Evolutionary conservation across 2,797 vertebrate species (phyloP).

Genomic region (Gadopsis bispinosus): DNA sequence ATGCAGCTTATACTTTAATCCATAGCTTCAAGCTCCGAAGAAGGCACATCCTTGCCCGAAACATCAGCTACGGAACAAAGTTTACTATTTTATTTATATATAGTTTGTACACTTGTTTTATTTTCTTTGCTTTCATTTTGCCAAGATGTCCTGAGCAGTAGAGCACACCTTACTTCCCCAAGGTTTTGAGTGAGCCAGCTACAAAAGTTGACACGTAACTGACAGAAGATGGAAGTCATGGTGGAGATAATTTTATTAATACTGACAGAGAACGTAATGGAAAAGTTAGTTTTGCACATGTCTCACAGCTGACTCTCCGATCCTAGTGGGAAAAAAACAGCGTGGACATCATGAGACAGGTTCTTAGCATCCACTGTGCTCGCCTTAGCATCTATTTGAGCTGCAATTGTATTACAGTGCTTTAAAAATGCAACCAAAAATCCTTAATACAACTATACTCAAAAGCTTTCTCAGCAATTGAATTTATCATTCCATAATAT

Average conservation of each 20-base stretch:
- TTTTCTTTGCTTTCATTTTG: too few relatives aligned
- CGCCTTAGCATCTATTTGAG: too few relatives aligned
- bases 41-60: background rate
- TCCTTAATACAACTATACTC: background rate
- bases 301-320: background rate
- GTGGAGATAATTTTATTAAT: background rate
- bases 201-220: background rate
- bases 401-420: too few relatives aligned
- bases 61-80: background rate
- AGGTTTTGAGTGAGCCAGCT: background rate
- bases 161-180: background rate
- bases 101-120: too few relatives aligned
- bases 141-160: background rate
- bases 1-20: background rate
- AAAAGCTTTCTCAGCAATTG: background rate
- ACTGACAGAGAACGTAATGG: background rate
- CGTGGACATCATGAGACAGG: background rate
- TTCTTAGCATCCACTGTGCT: background rate
- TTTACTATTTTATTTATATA: too few relatives aligned
- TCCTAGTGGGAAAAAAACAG: too few relatives aligned
- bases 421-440: too few relatives aligned
- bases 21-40: background rate
- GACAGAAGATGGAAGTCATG: background rate
- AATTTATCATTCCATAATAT: background rate
- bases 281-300: background rate